Evolutionary conservation across 2,797 vertebrate genomes (phyloP), one percentile per base, ranked within the genome.

Genomic region (Sebastes kiyomatsui): DNA sequence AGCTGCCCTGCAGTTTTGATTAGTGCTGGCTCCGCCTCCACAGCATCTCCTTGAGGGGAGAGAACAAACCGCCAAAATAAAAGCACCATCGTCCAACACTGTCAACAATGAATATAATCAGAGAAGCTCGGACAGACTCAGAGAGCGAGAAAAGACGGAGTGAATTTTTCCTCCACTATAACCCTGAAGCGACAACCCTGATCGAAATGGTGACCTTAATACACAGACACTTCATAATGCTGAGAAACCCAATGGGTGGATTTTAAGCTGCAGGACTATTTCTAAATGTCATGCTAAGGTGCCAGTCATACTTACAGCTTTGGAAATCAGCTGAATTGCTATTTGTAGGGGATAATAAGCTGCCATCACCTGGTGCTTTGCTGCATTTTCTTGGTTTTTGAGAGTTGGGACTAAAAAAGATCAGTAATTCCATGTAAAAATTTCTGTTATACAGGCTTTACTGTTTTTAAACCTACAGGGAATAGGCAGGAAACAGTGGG

Each of bases 1-100:
- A 83, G 79, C 69, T 61, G 80, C 85, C 88, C 87, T 72, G 82
- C 68, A 27, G 86, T 88, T 93, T 90, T 90, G 85, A 92, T 92
- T 92, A 83, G 87, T 28, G 69, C 82, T 72, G 72, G 80, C 88
- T 81, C 86, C 77, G 52, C 89, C 88, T 87, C 70, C 65, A 35
- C 72, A 60, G 49, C 38, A 7, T 72, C 42, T 80, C 86, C 89
- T 65, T 67, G 18, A 78, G 88, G 78, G 72, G 6, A 75, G 77
- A 87, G 25, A n/a, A 86, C 71, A 87, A 84, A 83, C 84, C 65
- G 14, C 73, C 82, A 42, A 64, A 81, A 84, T 71, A 85, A 90
- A 87, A 82, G 70, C 75, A 22, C 62, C 56, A 8, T 72, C 46
- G 38, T 87, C 84, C 75, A 72, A 80, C 59, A 33, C 27, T n/a